Evolutionary conservation across 2,888 invertebrate species (phyloP).

Genomic region (Gari tellinella): DNA sequence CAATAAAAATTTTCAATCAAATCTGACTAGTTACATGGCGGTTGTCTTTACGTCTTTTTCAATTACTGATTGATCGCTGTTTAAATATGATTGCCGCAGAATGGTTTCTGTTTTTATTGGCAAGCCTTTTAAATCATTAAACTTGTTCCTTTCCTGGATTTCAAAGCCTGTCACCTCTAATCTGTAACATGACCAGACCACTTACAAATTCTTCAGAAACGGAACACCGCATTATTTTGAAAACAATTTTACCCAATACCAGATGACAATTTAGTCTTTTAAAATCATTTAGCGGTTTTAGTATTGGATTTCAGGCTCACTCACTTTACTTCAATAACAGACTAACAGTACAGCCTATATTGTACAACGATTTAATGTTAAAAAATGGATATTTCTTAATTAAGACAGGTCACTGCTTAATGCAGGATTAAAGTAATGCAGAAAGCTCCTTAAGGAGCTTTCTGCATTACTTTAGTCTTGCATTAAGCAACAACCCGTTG

Average conservation of each 20-base stretch:
- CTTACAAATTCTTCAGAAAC: constrained; percentile 54
- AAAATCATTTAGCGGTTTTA: constrained; percentile 38
- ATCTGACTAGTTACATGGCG: constrained; percentile 47
- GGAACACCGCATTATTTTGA: constrained; percentile 44
- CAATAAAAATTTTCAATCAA: constrained; percentile 36
- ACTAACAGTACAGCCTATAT: too few relatives aligned
- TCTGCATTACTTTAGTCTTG: too few relatives aligned
- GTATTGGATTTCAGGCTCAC: too few relatives aligned
- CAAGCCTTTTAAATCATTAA: constrained; percentile 28
- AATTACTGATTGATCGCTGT: constrained; percentile 30
- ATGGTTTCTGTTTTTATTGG: constrained; percentile 20
- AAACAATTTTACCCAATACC: constrained; percentile 51
- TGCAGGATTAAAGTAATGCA: too few relatives aligned
- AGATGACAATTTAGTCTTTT: constrained; percentile 57
- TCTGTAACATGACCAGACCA: constrained; percentile 48
- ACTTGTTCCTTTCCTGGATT: constrained; percentile 51
- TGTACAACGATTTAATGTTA: too few relatives aligned
- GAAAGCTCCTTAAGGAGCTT: too few relatives aligned
- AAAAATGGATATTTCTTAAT: too few relatives aligned
- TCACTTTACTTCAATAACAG: too few relatives aligned
- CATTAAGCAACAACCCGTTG: too few relatives aligned
- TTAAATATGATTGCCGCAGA: constrained; percentile 54
- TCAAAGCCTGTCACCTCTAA: constrained; percentile 58
- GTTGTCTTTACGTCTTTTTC: constrained; percentile 26
- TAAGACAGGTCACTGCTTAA: too few relatives aligned